Evolutionary conservation across 2,113 vertebrate genomes (phyloP).

Genomic region (Bubalus kerabau): DNA sequence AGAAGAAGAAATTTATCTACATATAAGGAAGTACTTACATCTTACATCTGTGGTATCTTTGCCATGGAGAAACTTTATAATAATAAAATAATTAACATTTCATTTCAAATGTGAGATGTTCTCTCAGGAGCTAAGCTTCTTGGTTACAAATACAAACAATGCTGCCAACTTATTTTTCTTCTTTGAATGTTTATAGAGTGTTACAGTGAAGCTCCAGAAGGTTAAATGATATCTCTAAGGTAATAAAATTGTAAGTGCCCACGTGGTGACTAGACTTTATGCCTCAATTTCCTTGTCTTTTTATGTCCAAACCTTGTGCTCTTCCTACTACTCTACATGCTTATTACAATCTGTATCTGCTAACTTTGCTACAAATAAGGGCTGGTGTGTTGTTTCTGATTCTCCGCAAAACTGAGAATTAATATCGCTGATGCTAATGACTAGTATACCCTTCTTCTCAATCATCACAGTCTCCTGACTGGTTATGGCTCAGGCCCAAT

Average conservation of each 20-base stretch:
- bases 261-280: not conserved
- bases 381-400: not conserved
- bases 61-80: conserved; percentile 4
- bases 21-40: conserved; percentile 44
- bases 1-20: conserved; percentile 56
- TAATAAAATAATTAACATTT: conserved; percentile 33
- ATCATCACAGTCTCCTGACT: not conserved
- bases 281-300: not conserved
- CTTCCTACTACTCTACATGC: not conserved
- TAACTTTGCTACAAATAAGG: not conserved
- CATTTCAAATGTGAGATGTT: conserved; percentile 10
- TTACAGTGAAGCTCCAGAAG: not conserved
- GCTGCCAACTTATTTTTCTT: not conserved
- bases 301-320: not conserved
- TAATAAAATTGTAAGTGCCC: not conserved
- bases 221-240: not conserved
- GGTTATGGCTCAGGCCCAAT: not conserved
- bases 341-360: not conserved
- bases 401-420: not conserved
- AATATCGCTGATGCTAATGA: not conserved
- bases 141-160: not conserved
- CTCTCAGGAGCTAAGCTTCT: not conserved
- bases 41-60: conserved; percentile 8
- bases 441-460: not conserved
- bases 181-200: not conserved